These are phyloP conservation scores for Sebastes aleutianus DNA, from an alignment of 2,797 vertebrate genomes.

Conservation along the genomic window DNA sequence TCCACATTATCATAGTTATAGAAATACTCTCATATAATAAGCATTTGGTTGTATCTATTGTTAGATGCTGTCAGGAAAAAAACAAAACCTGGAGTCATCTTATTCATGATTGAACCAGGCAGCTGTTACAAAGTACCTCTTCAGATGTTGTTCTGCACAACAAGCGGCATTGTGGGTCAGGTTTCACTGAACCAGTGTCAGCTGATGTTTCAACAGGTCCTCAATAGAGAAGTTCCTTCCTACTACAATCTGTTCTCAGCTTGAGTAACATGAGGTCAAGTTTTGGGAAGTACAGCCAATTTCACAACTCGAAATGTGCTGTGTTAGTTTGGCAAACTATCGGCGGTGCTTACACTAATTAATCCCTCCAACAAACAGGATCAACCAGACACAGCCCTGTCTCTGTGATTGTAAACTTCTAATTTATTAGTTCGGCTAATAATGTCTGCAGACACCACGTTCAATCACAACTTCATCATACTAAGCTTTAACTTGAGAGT, in stretches of 20 bases:
- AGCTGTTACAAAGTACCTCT: conserved; percentile 33
- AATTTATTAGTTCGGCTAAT: not conserved
- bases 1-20: not conserved
- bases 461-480: conserved; percentile 15
- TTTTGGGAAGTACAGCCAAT: not conserved
- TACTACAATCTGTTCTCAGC: not conserved
- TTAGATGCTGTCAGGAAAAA: not conserved
- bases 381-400: not conserved
- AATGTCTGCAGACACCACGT: not conserved
- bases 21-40: not conserved
- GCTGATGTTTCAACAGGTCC: conserved; percentile 38
- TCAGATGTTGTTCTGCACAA: conserved; percentile 29
- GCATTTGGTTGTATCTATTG: not conserved
- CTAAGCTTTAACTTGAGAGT: conserved; percentile 18
- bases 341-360: not conserved
- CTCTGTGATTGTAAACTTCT: not conserved
- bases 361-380: not conserved
- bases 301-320: not conserved
- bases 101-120: conserved; percentile 12
- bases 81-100: not conserved
- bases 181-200: conserved; percentile 47
- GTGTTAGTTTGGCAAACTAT: not conserved
- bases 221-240: not conserved
- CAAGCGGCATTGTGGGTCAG: conserved; percentile 19
- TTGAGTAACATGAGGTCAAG: not conserved